These are phyloP conservation scores for Aquatica leii DNA, from an alignment of 2,888 invertebrate genomes.

Conservation along the genomic window DNA sequence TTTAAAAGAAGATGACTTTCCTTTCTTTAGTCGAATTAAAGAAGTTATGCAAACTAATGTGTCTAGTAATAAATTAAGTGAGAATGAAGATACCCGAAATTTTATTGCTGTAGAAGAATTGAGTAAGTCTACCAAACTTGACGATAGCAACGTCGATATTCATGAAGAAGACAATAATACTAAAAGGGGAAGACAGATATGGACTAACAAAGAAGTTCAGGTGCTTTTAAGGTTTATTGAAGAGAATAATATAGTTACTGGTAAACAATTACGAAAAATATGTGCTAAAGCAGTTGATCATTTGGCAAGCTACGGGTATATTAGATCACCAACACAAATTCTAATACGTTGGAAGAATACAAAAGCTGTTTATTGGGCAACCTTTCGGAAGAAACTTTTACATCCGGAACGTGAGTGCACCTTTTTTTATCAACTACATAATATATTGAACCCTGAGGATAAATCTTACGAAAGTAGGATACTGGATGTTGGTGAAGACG, in stretches of 20 bases:
- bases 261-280: conserved; percentile 25
- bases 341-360: conserved; percentile 32
- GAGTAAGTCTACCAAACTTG: conserved; percentile 19
- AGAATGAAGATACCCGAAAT: conserved; percentile 11
- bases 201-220: conserved; percentile 30
- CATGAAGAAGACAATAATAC: conserved; percentile 16
- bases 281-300: conserved; percentile 24
- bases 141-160: conserved; percentile 11
- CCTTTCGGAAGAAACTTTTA: conserved; percentile 20
- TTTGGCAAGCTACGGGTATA: conserved; percentile 21
- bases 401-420: conserved; percentile 24
- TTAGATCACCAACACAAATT: conserved; percentile 23
- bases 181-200: conserved; percentile 30
- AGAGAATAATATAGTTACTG: conserved; percentile 25
- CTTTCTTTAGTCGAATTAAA: conserved; percentile 32
- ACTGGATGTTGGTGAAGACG: conserved; percentile 1
- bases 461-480: conserved; percentile 1
- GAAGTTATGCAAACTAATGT: conserved; percentile 22
- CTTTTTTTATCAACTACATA: conserved; percentile 26
- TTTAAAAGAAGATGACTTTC: conserved; percentile 33
- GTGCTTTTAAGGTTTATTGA: conserved; percentile 29
- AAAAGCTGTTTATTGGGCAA: conserved; percentile 28
- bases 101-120: conserved; percentile 19
- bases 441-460: conserved; percentile 25
- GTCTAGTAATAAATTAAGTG: background rate